Evolutionary conservation across 2,797 vertebrate species (phyloP), one percentile per base, ranked within the genome.

Genomic region (Agapornis canus): DNA sequence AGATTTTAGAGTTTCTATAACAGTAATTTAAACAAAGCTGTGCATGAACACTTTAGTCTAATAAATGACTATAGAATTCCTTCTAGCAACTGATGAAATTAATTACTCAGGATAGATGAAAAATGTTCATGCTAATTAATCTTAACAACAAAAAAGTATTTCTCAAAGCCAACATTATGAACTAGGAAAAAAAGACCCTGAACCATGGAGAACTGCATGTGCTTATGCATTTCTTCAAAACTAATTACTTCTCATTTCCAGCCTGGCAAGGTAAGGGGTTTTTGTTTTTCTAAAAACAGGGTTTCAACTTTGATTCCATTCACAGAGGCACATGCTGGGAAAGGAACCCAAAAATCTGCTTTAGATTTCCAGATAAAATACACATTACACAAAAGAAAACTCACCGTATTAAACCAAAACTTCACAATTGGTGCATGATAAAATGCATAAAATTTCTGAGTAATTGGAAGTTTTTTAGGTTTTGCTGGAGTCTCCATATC

Each of bases 341-440:
- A 60, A 81, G 81, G 13, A 82, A 85, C 22, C 4, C 20, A 39
- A 77, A 92, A 69, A 59, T 27, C 20, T 0, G 0, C 18, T 37
- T 14, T 40, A 60, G 11, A 42, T 77, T 70, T 86, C 37, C 48
- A 82, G 89, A 78, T 7, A 45, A 82, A 82, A 82, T 11, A 43
- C 8, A 40, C 13, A 16, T 25, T 32, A 43, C 13, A 42, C 5
- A 51, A 23, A 56, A 82, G 7, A 82, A 95, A 96, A 91, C 98
- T 80, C 98, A 99, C 99, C 96, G 99, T 99, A 95, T 99, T 99
- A 97, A 99, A 99, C 99, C 99, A 99, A 97, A 99, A 99, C 97
- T 99, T 99, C 97, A 99, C 99, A 88, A 99, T 99, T 52, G 99
- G 99, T 72, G 99, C 99, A 76, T 99, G 99, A 98, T 99, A 99